Conservation (phyloP, 2,113 vertebrate genomes). For the Aldabrachelys gigantea region DNA sequence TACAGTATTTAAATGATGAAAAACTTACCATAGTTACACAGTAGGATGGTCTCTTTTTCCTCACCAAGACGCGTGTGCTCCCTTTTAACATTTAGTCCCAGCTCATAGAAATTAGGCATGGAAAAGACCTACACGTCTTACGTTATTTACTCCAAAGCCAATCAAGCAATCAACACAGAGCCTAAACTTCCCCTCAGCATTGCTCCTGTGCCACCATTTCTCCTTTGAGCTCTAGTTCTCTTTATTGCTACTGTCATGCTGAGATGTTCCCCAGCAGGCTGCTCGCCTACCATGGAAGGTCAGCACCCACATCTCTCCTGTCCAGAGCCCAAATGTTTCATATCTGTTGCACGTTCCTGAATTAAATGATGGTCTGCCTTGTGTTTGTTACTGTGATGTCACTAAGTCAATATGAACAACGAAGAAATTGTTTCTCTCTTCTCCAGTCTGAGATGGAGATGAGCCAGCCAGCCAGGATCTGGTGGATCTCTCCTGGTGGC, state of each 20-base stretch:
- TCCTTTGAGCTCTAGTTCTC: background rate
- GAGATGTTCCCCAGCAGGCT: rapidly evolving
- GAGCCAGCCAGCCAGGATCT: background rate
- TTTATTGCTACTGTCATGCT: background rate
- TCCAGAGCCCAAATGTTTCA: background rate
- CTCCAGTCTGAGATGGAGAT: background rate
- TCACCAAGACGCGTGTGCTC: rapidly evolving
- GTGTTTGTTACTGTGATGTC: background rate
- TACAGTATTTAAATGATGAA: background rate
- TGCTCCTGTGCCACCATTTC: rapidly evolving
- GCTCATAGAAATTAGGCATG: background rate
- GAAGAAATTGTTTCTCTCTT: background rate
- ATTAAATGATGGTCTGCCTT: background rate
- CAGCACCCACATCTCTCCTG: background rate
- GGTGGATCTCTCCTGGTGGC: background rate
- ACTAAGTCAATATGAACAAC: background rate
- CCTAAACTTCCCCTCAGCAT: background rate
- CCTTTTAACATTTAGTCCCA: background rate
- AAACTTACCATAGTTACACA: background rate
- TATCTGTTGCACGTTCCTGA: background rate
- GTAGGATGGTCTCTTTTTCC: background rate
- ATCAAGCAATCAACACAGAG: background rate
- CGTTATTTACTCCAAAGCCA: background rate
- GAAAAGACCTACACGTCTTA: background rate
- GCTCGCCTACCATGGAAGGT: background rate